Percentiles rank a stretch among this genome's conserved stretches.
These are phyloP conservation scores for Ditula angustiorana DNA, from an alignment of 2,888 invertebrate genomes.

Conservation along the genomic window DNA sequence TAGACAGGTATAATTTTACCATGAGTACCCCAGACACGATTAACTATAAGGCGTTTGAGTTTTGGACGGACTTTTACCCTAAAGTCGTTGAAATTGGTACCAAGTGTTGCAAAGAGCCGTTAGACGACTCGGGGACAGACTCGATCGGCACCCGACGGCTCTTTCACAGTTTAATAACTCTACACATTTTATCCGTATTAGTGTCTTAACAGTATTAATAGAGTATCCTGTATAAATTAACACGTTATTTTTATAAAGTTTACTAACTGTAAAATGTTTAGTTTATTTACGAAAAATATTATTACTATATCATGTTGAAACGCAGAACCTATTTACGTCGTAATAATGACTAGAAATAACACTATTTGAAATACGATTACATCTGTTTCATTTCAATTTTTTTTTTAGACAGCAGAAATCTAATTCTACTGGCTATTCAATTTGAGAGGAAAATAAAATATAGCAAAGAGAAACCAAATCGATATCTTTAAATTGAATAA, in stretches of 20 bases:
- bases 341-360: conserved; percentile 23
- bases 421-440: no score
- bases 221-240: conserved; percentile 48
- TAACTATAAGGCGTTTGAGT: conserved; percentile 91
- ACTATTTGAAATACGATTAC: not conserved
- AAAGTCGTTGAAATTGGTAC: conserved; percentile 89
- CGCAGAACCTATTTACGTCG: conserved; percentile 46
- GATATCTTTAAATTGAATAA: not conserved
- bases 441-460: not conserved
- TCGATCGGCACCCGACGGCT: conserved; percentile 55
- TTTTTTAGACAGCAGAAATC: no score
- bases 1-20: conserved; percentile 90
- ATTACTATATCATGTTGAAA: conserved; percentile 46
- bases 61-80: conserved; percentile 95
- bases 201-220: conserved; percentile 55
- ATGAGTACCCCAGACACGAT: conserved; percentile 89
- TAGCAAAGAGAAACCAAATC: not conserved
- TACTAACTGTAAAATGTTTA: conserved; percentile 61
- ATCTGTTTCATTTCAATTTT: conserved; percentile 22
- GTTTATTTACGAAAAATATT: conserved; percentile 64
- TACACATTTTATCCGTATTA: conserved; percentile 61
- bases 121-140: conserved; percentile 70
- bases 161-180: conserved; percentile 58
- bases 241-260: conserved; percentile 78
- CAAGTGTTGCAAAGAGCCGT: conserved; percentile 89